Evolutionary conservation across 2,888 invertebrate genomes (phyloP).

Genomic region (Hirtodrosophila cameraria): DNA sequence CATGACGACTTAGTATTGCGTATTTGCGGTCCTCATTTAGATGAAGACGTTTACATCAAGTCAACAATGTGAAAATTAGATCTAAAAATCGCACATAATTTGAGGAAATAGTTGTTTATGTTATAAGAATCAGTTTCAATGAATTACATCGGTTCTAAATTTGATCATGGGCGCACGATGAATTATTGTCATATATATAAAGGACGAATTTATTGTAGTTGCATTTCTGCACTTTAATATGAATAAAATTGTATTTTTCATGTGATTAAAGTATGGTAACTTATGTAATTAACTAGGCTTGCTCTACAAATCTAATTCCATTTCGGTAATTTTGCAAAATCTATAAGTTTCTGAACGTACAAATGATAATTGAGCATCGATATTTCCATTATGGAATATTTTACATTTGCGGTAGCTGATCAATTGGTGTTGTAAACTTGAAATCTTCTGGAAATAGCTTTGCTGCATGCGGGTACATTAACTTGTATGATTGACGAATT

Average conservation of each 20-base stretch:
- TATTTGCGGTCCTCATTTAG: too few species aligned
- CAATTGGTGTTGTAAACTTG: slow-evolving; percentile 96
- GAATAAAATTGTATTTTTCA: slow-evolving; percentile 49
- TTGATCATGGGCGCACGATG: too few species aligned
- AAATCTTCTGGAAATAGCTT: slow-evolving; percentile 98
- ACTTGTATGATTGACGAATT: slow-evolving; percentile 97
- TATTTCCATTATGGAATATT: slow-evolving; percentile 15
- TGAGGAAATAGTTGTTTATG: too few species aligned
- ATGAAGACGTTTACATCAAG: too few species aligned
- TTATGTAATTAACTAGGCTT: slow-evolving; percentile 31
- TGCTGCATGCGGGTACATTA: slow-evolving; percentile 97
- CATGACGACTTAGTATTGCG: too few species aligned
- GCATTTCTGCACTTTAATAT: slow-evolving; percentile 29
- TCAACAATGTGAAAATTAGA: too few species aligned
- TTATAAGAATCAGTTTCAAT: too few species aligned
- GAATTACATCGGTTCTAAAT: not conserved
- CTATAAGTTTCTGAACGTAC: slow-evolving; percentile 26
- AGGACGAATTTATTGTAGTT: slow-evolving; percentile 10
- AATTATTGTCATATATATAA: not conserved
- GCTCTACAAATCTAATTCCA: slow-evolving; percentile 26
- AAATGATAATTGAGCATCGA: slow-evolving; percentile 63
- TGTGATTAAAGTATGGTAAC: slow-evolving; percentile 41
- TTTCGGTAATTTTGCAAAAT: slow-evolving; percentile 15
- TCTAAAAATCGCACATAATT: too few species aligned
- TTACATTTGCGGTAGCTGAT: slow-evolving; percentile 94